Evolutionary conservation across 2,797 vertebrate genomes (phyloP).

Genomic region (Dipus sagitta): DNA sequence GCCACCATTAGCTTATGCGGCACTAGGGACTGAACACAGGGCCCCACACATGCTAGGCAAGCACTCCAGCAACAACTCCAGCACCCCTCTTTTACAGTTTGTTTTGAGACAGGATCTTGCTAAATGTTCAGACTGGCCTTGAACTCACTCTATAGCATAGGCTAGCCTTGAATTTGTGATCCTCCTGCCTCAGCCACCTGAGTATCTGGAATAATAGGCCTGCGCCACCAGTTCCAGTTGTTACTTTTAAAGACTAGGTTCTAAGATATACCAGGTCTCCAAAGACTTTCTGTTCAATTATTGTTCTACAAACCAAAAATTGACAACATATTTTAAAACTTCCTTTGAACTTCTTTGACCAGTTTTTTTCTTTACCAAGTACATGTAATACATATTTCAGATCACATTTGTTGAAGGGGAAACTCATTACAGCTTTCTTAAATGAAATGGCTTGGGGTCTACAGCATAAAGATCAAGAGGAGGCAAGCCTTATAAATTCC

Average conservation of each 20-base stretch:
- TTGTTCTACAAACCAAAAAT: not conserved
- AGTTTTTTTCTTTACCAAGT: constrained; percentile 36
- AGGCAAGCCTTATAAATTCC: not conserved
- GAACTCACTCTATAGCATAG: not conserved
- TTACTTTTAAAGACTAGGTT: not conserved
- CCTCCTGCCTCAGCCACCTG: not conserved
- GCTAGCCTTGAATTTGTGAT: not conserved
- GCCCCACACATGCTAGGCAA: too few species aligned
- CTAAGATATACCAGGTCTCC: not conserved
- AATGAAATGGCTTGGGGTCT: not conserved
- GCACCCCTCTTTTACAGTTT: too few species aligned
- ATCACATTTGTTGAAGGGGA: not conserved
- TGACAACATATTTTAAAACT: not conserved
- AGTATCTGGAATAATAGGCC: not conserved
- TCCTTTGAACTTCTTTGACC: not conserved
- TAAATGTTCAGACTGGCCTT: not conserved
- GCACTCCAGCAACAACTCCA: too few species aligned
- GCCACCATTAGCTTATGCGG: too few species aligned
- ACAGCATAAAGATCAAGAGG: not conserved
- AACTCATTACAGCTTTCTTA: not conserved
- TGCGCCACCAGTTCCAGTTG: not conserved
- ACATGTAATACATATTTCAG: constrained; percentile 24
- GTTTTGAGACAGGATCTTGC: not conserved
- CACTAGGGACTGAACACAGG: too few species aligned
- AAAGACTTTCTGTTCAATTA: not conserved